These are phyloP conservation scores for Rostratula benghalensis DNA, from an alignment of 2,113 vertebrate species.

Conservation along the genomic window DNA sequence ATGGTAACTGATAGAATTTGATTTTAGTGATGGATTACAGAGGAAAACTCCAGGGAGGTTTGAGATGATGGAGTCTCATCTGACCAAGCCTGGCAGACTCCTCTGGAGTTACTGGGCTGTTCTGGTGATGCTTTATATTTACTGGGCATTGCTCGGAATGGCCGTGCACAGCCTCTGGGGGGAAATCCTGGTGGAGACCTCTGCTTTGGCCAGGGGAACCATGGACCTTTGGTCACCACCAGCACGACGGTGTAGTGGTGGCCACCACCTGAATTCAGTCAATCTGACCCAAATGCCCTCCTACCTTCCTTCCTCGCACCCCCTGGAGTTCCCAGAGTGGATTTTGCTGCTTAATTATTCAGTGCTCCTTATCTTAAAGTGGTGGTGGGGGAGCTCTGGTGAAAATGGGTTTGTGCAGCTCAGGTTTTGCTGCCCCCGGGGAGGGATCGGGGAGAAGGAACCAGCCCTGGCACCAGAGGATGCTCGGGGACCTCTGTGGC, in stretches of 20 bases:
- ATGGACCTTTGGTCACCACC: rapidly evolving
- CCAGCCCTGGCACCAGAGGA: not conserved
- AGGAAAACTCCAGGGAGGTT: not conserved
- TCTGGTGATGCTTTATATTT: not conserved
- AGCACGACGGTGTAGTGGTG: rapidly evolving
- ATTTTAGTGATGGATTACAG: constrained; percentile 5
- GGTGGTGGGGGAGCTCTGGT: not conserved
- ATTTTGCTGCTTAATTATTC: not conserved
- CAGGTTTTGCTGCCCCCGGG: not conserved
- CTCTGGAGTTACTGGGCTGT: not conserved
- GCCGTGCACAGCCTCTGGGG: rapidly evolving
- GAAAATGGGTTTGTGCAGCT: too few species aligned
- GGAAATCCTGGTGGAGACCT: rapidly evolving
- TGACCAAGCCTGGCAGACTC: not conserved
- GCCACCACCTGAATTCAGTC: rapidly evolving
- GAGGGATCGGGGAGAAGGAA: too few species aligned
- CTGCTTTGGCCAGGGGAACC: not conserved
- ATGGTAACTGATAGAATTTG: constrained; percentile 42
- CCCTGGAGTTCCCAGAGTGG: too few species aligned
- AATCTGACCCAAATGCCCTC: rapidly evolving
- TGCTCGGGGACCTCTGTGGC: not conserved
- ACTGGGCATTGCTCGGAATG: rapidly evolving
- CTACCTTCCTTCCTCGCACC: rapidly evolving
- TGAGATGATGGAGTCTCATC: not conserved
- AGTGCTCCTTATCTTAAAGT: too few species aligned